phyloP scores from a whole-genome alignment of 2,113 vertebrate species.

The Gopherus flavomarginatus region DNA sequence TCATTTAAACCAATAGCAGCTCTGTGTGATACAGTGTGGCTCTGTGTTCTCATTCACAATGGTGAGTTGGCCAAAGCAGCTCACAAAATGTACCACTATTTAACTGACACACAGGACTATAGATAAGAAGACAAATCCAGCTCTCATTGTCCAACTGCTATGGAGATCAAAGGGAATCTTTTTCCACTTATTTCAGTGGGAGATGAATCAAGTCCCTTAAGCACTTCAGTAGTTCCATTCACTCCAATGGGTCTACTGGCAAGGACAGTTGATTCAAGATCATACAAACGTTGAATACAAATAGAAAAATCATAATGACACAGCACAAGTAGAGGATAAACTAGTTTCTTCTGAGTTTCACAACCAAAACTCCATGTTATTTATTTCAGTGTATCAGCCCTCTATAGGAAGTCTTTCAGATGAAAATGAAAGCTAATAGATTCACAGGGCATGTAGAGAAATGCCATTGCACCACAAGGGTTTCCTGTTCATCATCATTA shows the following conservation, averaged over 20 bases:
- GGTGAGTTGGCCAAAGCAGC: neutral
- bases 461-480: slow-evolving; percentile 34
- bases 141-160: neutral
- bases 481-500: slow-evolving; percentile 46
- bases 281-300: neutral
- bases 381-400: slow-evolving; percentile 46
- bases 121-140: neutral
- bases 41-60: neutral
- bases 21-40: neutral
- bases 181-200: neutral
- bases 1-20: neutral
- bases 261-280: neutral
- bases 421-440: slow-evolving; percentile 50
- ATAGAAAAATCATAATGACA: slow-evolving; percentile 56
- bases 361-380: slow-evolving; percentile 5
- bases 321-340: slow-evolving; percentile 42
- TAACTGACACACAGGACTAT: neutral
- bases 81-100: neutral
- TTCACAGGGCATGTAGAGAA: neutral
- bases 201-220: neutral
- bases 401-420: slow-evolving; percentile 58
- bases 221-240: neutral
- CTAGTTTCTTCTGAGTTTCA: slow-evolving; percentile 38
- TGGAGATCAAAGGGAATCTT: neutral
- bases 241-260: neutral